Conservation (phyloP, 2,797 vertebrate species). For the Phoeniculus purpureus region DNA sequence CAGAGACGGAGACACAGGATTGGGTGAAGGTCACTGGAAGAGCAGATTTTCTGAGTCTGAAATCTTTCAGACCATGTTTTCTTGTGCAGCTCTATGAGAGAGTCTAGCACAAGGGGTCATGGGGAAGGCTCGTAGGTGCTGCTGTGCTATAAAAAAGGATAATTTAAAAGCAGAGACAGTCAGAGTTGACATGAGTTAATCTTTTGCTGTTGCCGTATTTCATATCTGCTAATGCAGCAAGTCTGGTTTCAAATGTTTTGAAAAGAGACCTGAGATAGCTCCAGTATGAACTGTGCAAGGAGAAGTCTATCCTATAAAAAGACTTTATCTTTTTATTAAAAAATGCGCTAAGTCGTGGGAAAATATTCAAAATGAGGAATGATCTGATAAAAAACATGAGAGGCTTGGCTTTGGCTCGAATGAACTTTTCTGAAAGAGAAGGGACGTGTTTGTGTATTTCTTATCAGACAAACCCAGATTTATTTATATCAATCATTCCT, state of each 20-base stretch:
- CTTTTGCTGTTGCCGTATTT: conserved; percentile 1
- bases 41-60: neutral
- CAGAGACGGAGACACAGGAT: neutral
- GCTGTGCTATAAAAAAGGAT: neutral
- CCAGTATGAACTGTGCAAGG: conserved; percentile 5
- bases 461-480: conserved; percentile 46
- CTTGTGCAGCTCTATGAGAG: neutral
- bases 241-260: neutral
- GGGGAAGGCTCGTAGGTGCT: neutral
- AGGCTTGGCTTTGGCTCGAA: conserved; percentile 8
- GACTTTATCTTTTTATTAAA: conserved; percentile 60
- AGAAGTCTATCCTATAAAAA: conserved; percentile 55
- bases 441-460: neutral
- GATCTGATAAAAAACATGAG: conserved; percentile 40
- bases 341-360: conserved; percentile 48
- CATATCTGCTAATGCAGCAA: neutral
- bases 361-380: conserved; percentile 57
- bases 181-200: neutral
- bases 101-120: neutral
- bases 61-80: neutral
- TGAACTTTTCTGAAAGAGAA: conserved; percentile 20
- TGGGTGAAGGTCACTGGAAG: neutral
- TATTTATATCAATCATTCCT: conserved; percentile 70
- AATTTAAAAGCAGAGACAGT: neutral
- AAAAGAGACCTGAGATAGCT: conserved; percentile 34